Conservation (phyloP, 2,113 vertebrate genomes). For the Nothobranchius kuhntae region DNA sequence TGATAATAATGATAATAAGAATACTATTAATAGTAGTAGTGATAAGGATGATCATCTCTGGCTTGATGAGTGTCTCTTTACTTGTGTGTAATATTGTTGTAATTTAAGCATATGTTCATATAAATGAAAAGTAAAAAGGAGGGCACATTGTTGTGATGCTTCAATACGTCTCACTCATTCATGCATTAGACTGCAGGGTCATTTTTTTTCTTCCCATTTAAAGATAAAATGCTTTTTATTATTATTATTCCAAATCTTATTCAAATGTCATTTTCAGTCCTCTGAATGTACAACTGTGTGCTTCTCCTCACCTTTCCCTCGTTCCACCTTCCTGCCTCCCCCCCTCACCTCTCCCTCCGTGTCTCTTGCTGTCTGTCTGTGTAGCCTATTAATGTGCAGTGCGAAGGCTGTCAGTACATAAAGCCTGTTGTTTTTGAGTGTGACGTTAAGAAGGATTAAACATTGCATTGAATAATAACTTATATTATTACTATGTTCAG, state of each 20-base stretch:
- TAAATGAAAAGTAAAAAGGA: conserved; percentile 73
- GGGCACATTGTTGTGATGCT: conserved; percentile 75
- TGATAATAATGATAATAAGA: conserved; percentile 52
- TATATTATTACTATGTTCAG: conserved; percentile 78
- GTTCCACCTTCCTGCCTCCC: conserved; percentile 6
- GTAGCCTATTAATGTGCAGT: conserved; percentile 83
- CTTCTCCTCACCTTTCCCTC: conserved; percentile 56
- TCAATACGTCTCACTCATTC: conserved; percentile 53
- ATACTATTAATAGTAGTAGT: conserved; percentile 58
- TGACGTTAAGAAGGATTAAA: conserved; percentile 81
- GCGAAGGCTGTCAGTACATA: conserved; percentile 82
- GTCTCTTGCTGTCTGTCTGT: conserved; percentile 82
- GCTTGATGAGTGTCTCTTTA: conserved; percentile 82
- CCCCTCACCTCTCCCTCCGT: conserved; percentile 49
- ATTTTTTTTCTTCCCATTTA: conserved; percentile 34
- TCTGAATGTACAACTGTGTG: conserved; percentile 75
- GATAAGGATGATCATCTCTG: conserved; percentile 77
- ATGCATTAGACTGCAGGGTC: conserved; percentile 31
- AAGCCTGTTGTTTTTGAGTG: conserved; percentile 83
- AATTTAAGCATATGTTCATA: conserved; percentile 79
- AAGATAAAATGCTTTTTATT: conserved; percentile 19
- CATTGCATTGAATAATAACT: conserved; percentile 79
- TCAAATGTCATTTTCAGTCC: conserved; percentile 58
- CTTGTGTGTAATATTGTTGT: conserved; percentile 82
- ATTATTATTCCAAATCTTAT: conserved; percentile 25